Percentiles rank a stretch among this genome's conserved stretches.
These are phyloP conservation scores for Trinectes maculatus DNA, from an alignment of 2,113 vertebrate species.

Conservation along the genomic window DNA sequence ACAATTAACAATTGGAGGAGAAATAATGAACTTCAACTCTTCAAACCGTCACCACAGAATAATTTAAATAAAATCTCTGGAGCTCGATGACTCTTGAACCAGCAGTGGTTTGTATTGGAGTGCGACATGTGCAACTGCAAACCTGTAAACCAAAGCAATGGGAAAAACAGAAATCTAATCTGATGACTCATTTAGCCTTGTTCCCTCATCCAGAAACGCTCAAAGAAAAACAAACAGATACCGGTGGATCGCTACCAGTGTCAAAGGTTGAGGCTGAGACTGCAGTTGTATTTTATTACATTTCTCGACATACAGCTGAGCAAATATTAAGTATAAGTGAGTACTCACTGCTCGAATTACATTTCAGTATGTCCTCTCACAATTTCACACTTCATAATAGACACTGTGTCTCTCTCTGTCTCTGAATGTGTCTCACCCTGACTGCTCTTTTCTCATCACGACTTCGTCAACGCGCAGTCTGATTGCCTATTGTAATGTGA, in stretches of 20 bases:
- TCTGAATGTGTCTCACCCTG: too few relatives aligned
- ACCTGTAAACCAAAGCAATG: constrained; percentile 40
- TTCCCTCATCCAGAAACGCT: constrained; percentile 18
- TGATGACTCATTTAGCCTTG: constrained; percentile 42
- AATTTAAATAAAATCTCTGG: neutral
- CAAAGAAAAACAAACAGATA: constrained; percentile 11
- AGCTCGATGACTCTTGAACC: neutral
- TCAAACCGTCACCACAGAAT: neutral
- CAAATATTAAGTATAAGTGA: neutral
- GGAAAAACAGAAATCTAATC: neutral
- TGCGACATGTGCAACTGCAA: constrained; percentile 40
- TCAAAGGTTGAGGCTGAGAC: too few relatives aligned
- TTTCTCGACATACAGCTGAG: too few relatives aligned
- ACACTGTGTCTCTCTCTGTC: too few relatives aligned
- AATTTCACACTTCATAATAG: neutral
- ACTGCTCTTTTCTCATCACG: too few relatives aligned
- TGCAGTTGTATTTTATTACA: too few relatives aligned
- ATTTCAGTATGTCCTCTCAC: too few relatives aligned
- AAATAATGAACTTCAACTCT: neutral
- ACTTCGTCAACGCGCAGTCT: too few relatives aligned
- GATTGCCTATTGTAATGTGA: too few relatives aligned
- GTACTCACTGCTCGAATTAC: too few relatives aligned
- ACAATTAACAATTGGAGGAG: neutral
- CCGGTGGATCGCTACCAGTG: too few relatives aligned
- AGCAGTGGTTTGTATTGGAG: constrained; percentile 37